These are phyloP conservation scores for Eidolon dupreanum DNA, from an alignment of 2,797 vertebrate genomes.

Conservation along the genomic window DNA sequence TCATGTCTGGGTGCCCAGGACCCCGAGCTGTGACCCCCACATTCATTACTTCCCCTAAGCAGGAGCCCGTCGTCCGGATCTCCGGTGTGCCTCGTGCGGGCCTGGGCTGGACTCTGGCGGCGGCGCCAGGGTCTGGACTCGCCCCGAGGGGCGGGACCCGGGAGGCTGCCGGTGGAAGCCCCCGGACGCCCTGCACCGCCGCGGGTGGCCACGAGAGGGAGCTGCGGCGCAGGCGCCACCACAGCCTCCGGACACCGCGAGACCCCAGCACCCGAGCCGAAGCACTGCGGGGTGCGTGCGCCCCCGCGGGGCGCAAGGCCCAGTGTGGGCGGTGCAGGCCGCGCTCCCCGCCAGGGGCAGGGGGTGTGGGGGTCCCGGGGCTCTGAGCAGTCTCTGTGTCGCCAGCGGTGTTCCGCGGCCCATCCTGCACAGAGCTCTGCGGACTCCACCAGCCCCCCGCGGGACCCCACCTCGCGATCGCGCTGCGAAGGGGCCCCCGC, in stretches of 20 bases:
- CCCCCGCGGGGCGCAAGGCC: not conserved
- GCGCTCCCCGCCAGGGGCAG: not conserved
- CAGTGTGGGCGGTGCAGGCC: not conserved
- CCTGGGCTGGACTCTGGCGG: not conserved
- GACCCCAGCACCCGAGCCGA: not conserved
- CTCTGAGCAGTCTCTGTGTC: not conserved
- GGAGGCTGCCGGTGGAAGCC: not conserved
- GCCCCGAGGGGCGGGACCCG: not conserved
- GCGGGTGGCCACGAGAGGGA: not conserved
- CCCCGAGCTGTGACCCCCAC: not conserved
- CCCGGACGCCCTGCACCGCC: accelerated
- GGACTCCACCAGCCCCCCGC: not conserved
- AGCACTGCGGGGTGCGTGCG: not conserved
- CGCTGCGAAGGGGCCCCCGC: not conserved
- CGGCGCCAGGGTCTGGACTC: not conserved
- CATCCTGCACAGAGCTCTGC: not conserved
- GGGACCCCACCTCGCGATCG: not conserved
- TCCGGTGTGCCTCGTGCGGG: not conserved
- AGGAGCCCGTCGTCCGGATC: not conserved
- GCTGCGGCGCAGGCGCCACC: not conserved
- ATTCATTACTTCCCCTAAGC: not conserved
- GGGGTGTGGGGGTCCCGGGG: not conserved
- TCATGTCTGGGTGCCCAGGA: no score
- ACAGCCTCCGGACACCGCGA: no score
- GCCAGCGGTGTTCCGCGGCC: accelerated